A percentile compares a stretch with the other conserved stretches of the same genome.
phyloP scores from a whole-genome alignment of 2,888 invertebrate species.

The Parnassius mnemosyne region DNA sequence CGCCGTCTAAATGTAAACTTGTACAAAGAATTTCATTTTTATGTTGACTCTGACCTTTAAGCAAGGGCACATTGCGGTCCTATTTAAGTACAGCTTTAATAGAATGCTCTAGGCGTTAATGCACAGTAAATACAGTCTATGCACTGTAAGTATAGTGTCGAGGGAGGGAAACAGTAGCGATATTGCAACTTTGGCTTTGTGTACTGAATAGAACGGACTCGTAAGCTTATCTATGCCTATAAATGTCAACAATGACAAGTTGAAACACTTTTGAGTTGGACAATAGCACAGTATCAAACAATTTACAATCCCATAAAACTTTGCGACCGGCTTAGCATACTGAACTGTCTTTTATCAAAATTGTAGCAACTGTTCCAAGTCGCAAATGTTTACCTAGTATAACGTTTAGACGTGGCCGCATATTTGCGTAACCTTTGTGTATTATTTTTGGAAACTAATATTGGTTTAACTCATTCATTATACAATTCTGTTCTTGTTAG shows the following conservation, averaged over 20 bases:
- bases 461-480: no score
- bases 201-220: neutral
- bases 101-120: constrained; percentile 8
- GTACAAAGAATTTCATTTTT: constrained; percentile 22
- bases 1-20: constrained; percentile 16
- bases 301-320: constrained; percentile 24
- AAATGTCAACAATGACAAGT: constrained; percentile 26
- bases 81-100: constrained; percentile 7
- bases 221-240: constrained; percentile 23
- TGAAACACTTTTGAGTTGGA: constrained; percentile 16
- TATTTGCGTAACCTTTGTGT: no score
- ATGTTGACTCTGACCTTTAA: constrained; percentile 20
- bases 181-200: constrained; percentile 10
- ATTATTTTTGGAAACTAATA: no score
- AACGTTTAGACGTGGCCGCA: neutral
- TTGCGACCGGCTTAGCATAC: constrained; percentile 8
- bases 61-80: constrained; percentile 7
- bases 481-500: no score
- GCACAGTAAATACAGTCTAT: neutral
- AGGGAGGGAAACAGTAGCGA: constrained; percentile 3
- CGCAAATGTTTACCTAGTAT: neutral
- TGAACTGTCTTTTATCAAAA: constrained; percentile 19
- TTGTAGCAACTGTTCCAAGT: neutral
- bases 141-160: neutral
- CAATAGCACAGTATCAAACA: constrained; percentile 19